phyloP scores from a whole-genome alignment of 2,888 invertebrate species.

The Lasioglossum calceatum region DNA sequence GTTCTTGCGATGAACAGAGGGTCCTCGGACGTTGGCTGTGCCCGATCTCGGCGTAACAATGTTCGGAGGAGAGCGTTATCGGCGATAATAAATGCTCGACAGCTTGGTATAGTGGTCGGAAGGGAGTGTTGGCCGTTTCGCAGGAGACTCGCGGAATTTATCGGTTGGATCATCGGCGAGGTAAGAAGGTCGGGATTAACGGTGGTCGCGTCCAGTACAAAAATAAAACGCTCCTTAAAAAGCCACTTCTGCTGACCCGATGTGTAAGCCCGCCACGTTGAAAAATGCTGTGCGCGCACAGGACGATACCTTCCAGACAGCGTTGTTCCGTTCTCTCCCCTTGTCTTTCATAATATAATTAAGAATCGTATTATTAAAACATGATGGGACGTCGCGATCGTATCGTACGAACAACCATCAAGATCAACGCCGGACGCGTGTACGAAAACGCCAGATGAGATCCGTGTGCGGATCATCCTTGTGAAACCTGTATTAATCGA shows the following conservation, averaged over 20 bases:
- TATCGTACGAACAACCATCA: not conserved
- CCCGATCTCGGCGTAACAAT: constrained; percentile 28
- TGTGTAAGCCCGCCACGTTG: constrained; percentile 54
- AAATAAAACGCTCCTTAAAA: constrained; percentile 74
- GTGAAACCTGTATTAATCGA: not conserved
- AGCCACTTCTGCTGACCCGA: constrained; percentile 64
- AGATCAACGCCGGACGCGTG: constrained; percentile 9
- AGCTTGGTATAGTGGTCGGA: constrained; percentile 54
- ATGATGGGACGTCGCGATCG: constrained; percentile 15
- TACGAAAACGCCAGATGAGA: not conserved
- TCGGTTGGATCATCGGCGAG: constrained; percentile 70
- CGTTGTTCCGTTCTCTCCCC: constrained; percentile 41
- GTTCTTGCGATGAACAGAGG: not conserved
- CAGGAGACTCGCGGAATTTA: constrained; percentile 68
- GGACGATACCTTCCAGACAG: constrained; percentile 51
- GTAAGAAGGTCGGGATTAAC: constrained; percentile 74
- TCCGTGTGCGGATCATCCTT: not conserved
- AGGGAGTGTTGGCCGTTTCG: constrained; percentile 53
- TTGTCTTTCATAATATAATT: constrained; percentile 32
- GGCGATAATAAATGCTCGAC: constrained; percentile 70
- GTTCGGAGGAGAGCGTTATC: constrained; percentile 50
- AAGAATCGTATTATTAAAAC: constrained; percentile 38
- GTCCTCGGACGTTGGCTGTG: constrained; percentile 43
- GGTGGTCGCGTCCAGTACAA: constrained; percentile 72
- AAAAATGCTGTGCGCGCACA: constrained; percentile 64